phyloP scores from a whole-genome alignment of 2,113 vertebrate species.

The Protobothrops flavoviridis region DNA sequence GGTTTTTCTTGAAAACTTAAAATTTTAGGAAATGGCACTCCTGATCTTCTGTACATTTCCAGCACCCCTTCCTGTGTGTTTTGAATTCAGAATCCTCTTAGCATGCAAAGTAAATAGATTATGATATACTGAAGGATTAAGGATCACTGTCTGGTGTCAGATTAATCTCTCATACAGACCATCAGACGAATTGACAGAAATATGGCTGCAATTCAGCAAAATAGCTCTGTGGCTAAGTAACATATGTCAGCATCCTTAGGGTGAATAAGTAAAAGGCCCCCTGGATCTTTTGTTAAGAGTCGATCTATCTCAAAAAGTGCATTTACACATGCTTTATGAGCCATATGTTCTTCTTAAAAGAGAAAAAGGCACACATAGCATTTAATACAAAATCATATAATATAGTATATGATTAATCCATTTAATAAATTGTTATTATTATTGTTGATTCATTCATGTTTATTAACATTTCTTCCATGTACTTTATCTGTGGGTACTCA shows the following conservation, averaged over 20 bases:
- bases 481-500: background rate
- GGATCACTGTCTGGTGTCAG: slow-evolving; percentile 90
- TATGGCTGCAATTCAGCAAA: slow-evolving; percentile 83
- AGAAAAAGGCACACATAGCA: background rate
- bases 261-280: background rate
- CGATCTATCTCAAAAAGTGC: slow-evolving; percentile 5
- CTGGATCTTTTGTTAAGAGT: rapidly evolving
- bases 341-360: background rate
- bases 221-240: slow-evolving; percentile 43
- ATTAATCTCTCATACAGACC: slow-evolving; percentile 87
- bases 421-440: background rate
- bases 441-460: slow-evolving; percentile 12
- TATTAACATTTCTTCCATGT: slow-evolving; percentile 15
- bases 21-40: slow-evolving; percentile 68
- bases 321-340: slow-evolving; percentile 18
- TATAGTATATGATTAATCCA: background rate
- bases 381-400: background rate
- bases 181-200: slow-evolving; percentile 88
- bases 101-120: slow-evolving; percentile 96
- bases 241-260: slow-evolving; percentile 49
- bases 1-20: slow-evolving; percentile 50
- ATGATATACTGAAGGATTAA: slow-evolving; percentile 93
- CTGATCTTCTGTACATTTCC: slow-evolving; percentile 83
- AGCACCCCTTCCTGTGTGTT: slow-evolving; percentile 85
- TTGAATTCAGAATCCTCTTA: slow-evolving; percentile 92